phyloP scores from a whole-genome alignment of 2,888 invertebrate species.

The Coelopa pilipes region DNA sequence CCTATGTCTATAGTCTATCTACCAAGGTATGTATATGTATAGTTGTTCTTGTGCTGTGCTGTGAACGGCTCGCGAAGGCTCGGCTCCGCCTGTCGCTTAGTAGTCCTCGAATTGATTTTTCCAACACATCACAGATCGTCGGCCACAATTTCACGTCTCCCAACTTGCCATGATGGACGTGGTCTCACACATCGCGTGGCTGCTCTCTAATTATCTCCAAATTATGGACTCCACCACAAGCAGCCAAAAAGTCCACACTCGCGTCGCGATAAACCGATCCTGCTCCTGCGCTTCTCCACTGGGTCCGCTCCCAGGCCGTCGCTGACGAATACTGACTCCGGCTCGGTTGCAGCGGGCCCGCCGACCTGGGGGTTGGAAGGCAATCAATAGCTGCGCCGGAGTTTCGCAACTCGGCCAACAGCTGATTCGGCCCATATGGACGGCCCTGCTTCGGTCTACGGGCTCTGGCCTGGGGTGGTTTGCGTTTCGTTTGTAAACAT shows the following conservation, averaged over 20 bases:
- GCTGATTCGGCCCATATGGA: constrained; percentile 45
- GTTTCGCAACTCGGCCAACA: constrained; percentile 43
- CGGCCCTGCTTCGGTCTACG: not conserved
- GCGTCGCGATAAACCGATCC: too few relatives aligned
- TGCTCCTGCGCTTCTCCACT: too few relatives aligned
- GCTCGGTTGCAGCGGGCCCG: not conserved
- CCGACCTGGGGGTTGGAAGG: constrained; percentile 8
- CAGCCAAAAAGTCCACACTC: too few relatives aligned
- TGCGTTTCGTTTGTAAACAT: constrained; percentile 15
- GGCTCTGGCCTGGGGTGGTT: not conserved
- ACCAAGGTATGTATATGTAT: not conserved
- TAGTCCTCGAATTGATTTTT: constrained; percentile 3
- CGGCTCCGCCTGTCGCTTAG: not conserved
- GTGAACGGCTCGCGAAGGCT: too few relatives aligned
- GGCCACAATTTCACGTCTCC: too few relatives aligned
- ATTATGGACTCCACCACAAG: not conserved
- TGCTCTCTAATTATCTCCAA: constrained; percentile 6
- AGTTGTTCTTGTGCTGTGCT: not conserved
- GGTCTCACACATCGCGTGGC: not conserved
- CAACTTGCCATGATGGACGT: too few relatives aligned
- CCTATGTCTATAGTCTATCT: too few relatives aligned
- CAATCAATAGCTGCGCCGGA: constrained; percentile 53
- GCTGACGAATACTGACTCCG: constrained; percentile 25
- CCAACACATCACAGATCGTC: not conserved
- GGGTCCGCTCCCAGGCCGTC: constrained; percentile 11